These are phyloP conservation scores for Ochotona princeps DNA, from an alignment of 2,113 vertebrate species.

Conservation along the genomic window DNA sequence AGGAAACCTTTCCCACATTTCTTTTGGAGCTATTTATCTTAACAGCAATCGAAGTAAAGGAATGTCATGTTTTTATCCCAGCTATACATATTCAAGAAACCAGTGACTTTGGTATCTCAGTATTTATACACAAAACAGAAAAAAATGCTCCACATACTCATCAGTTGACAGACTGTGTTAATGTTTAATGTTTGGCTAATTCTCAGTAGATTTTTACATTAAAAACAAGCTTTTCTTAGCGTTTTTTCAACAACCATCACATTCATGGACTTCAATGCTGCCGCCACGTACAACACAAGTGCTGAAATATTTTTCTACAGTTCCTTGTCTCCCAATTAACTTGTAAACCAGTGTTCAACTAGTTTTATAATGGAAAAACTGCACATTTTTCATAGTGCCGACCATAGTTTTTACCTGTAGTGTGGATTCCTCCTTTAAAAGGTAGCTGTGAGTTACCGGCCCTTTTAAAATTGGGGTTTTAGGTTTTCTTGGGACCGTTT, in stretches of 20 bases:
- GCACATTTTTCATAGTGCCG: constrained; percentile 63
- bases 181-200: constrained; percentile 35
- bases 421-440: constrained; percentile 46
- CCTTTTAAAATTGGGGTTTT: constrained; percentile 60
- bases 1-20: neutral
- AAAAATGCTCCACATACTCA: neutral
- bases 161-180: constrained; percentile 9
- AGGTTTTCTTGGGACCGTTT: constrained; percentile 77
- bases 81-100: constrained; percentile 4
- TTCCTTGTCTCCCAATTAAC: constrained; percentile 51
- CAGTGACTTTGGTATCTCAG: neutral
- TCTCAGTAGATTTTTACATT: constrained; percentile 19
- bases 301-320: constrained; percentile 67
- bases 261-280: constrained; percentile 49
- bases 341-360: constrained; percentile 70
- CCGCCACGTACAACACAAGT: constrained; percentile 51
- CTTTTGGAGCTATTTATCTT: constrained; percentile 41
- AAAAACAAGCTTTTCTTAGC: constrained; percentile 27
- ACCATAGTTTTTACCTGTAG: constrained; percentile 63
- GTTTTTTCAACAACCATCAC: neutral
- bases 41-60: constrained; percentile 44
- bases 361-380: constrained; percentile 73
- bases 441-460: constrained; percentile 51
- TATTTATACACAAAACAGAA: neutral
- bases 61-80: constrained; percentile 41